Percentiles rank a stretch among this genome's conserved stretches.
Evolutionary conservation across 2,113 vertebrate genomes (phyloP).

Genomic region (Oxygymnocypris stewartii): DNA sequence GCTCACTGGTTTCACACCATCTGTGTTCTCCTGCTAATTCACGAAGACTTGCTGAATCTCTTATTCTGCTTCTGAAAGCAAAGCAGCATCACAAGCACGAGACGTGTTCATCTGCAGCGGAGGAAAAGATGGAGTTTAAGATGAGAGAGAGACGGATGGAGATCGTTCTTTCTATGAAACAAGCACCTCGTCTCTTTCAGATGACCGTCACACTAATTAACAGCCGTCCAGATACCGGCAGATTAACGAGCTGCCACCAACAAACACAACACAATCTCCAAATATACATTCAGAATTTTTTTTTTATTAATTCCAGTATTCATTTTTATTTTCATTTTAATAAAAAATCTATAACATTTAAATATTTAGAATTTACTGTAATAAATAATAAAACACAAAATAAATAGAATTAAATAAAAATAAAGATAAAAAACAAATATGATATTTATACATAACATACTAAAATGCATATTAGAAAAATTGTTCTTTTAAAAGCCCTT

Average conservation of each 20-base stretch:
- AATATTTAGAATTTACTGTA: not conserved
- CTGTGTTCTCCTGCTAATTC: constrained; percentile 10
- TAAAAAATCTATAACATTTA: not conserved
- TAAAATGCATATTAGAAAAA: too few relatives aligned
- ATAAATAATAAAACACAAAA: not conserved
- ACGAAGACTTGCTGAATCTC: not conserved
- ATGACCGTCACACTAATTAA: not conserved
- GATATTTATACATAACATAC: not conserved
- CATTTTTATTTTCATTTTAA: too few relatives aligned
- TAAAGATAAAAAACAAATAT: not conserved
- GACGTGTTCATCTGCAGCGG: not conserved
- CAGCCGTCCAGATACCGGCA: not conserved
- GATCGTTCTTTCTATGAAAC: not conserved
- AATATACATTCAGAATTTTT: too few relatives aligned
- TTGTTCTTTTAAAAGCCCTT: too few relatives aligned
- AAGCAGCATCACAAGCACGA: not conserved
- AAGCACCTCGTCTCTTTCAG: not conserved
- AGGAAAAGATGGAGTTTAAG: not conserved
- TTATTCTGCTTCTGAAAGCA: not conserved
- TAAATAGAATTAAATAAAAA: not conserved
- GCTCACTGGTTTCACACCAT: not conserved
- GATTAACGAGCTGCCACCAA: too few relatives aligned
- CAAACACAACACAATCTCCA: not conserved
- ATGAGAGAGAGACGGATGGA: not conserved
- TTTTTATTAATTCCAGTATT: too few relatives aligned